These are phyloP conservation scores for Anguilla marmorata DNA, from an alignment of 2,797 vertebrate species.

Conservation along the genomic window DNA sequence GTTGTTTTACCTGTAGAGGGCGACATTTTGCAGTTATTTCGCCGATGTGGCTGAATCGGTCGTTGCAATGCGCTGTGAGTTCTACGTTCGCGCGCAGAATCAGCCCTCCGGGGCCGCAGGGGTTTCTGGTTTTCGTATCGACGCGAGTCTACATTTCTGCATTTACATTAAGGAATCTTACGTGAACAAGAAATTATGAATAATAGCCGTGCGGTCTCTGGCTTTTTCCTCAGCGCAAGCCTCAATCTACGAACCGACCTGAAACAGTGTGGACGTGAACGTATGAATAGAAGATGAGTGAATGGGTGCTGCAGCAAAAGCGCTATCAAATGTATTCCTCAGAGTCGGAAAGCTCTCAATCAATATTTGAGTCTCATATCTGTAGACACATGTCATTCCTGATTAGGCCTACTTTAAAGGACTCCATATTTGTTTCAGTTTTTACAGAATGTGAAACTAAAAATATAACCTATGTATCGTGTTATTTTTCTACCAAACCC, in stretches of 20 bases:
- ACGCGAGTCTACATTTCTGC: background rate
- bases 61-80: background rate
- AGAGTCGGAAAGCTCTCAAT: background rate
- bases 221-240: background rate
- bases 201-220: background rate
- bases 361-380: background rate
- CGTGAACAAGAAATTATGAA: background rate
- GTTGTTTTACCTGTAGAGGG: slow-evolving; percentile 52
- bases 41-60: background rate
- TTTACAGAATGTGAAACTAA: background rate
- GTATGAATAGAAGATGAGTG: background rate
- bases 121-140: slow-evolving; percentile 32
- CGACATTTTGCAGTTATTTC: slow-evolving; percentile 42
- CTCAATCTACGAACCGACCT: background rate
- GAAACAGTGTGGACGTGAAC: background rate
- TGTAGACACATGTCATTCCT: background rate
- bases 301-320: background rate
- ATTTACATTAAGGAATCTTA: background rate
- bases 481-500: background rate
- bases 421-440: background rate
- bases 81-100: background rate
- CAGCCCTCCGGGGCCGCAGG: slow-evolving; percentile 37
- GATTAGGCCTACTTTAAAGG: background rate
- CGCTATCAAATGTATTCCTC: background rate
- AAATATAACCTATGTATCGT: background rate